These are phyloP conservation scores for Ophiodon elongatus DNA, from an alignment of 2,113 vertebrate species.

Conservation along the genomic window DNA sequence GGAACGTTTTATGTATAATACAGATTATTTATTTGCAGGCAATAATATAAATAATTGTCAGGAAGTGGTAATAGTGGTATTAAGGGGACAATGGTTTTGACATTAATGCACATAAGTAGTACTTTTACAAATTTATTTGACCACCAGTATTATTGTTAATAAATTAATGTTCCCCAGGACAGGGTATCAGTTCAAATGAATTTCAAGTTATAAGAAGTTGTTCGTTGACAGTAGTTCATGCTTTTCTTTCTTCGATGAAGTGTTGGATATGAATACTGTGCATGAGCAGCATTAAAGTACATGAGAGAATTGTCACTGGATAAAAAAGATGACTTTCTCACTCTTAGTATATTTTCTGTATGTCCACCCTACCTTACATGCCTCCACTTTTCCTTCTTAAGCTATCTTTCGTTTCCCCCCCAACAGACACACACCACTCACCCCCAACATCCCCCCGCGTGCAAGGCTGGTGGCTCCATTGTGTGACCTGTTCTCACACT, in stretches of 20 bases:
- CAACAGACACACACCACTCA: slow-evolving; percentile 69
- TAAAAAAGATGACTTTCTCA: slow-evolving; percentile 16
- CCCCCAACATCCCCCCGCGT: slow-evolving; percentile 65
- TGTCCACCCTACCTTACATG: slow-evolving; percentile 66
- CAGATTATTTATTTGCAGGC: not conserved
- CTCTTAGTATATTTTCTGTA: slow-evolving; percentile 39
- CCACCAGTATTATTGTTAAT: not conserved
- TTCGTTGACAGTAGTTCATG: not conserved
- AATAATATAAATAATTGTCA: not conserved
- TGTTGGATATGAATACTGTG: not conserved
- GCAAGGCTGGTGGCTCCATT: slow-evolving; percentile 91
- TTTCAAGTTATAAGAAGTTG: not conserved
- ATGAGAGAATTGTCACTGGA: not conserved
- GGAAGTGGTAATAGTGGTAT: not conserved
- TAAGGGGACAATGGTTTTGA: not conserved
- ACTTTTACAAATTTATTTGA: not conserved
- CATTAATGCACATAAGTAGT: not conserved
- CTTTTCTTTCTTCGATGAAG: not conserved
- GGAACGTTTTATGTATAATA: not conserved
- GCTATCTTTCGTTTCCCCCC: slow-evolving; percentile 78
- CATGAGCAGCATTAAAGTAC: not conserved
- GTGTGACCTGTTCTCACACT: slow-evolving; percentile 91
- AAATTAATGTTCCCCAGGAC: not conserved
- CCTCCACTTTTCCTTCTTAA: slow-evolving; percentile 83
- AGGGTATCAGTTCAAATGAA: not conserved